A percentile compares a stretch with the other conserved stretches of the same genome.
Conservation (phyloP, 2,888 invertebrate species). For the Orthosia gracilis region DNA sequence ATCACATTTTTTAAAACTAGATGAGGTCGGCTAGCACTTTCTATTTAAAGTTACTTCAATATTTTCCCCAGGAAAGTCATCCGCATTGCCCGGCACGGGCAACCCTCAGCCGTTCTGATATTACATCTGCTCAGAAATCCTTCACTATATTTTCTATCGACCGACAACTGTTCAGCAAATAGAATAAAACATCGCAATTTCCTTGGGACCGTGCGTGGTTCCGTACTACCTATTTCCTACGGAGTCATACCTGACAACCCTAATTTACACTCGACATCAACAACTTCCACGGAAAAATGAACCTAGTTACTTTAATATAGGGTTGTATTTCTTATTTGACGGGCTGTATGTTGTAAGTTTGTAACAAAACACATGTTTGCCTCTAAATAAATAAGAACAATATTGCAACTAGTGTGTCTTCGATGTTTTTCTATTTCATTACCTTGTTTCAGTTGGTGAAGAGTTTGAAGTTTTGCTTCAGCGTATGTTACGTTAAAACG, state of each 20-base stretch:
- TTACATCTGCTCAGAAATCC: conserved; percentile 71
- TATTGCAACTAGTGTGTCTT: conserved; percentile 75
- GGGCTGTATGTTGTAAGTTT: conserved; percentile 47
- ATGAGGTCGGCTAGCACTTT: no score
- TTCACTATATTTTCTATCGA: conserved; percentile 75
- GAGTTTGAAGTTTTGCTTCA: conserved; percentile 44
- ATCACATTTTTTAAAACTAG: no score
- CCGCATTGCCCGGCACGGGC: conserved; percentile 7
- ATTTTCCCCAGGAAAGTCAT: conserved; percentile 14
- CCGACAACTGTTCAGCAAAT: conserved; percentile 81
- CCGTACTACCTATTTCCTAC: conserved; percentile 77
- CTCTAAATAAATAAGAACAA: conserved; percentile 80
- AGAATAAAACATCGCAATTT: conserved; percentile 84
- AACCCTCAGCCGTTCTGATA: conserved; percentile 61
- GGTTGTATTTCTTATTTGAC: conserved; percentile 33
- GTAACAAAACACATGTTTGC: conserved; percentile 68
- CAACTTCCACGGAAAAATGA: conserved; percentile 44
- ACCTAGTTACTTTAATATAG: conserved; percentile 48
- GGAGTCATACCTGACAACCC: conserved; percentile 69
- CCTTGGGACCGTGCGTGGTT: conserved; percentile 77
- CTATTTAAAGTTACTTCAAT: conserved; percentile 4
- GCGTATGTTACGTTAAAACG: background rate
- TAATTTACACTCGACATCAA: conserved; percentile 55
- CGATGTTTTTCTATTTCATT: conserved; percentile 74
- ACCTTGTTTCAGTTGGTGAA: conserved; percentile 63